Evolutionary conservation across 1,140 invertebrate species (phyloP), one percentile per base, ranked within the genome.

Genomic region (Trichonephila clavata): DNA sequence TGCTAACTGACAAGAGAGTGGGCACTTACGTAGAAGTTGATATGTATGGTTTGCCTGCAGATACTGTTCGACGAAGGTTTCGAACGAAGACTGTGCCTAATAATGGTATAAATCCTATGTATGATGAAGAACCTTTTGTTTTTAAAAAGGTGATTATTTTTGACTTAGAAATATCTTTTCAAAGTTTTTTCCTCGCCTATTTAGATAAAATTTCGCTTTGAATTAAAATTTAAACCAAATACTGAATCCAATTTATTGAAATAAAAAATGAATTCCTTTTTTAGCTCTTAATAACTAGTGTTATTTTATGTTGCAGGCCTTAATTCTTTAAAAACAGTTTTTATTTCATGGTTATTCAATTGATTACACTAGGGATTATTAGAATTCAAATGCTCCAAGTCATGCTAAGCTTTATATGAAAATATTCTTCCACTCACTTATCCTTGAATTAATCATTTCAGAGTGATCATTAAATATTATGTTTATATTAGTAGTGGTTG

Each of bases 1-100:
- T 99, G 96, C 96, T 99, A 81, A 98, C 98, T 5, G 99, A 99
- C 95, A 99, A 99, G 95, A 97, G 99, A 94, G 98, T 98, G 24
- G 99, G 99, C 24, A 99, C 99, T 0, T 99, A 99, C 95, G 98
- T 99, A 3, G 99, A 99, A 96, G 99, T 99, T 27, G 99, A 99
- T 95, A 99, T 99, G 99, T 99, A 99, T 95, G 99, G 99, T 1
- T 96, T 99, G 93, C 99, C 99, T 0, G 99, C 99, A 0, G 99
- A 99, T 96, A 99, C 99, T 0, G 99, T 99, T 18, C 96, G 99
- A 59, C 98, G 98, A 96, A 99, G 99, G 96, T 94, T 94, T 68
- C 97, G 98, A 81, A 99, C 99, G 1, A 98, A 98, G 96, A 98
- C 98, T 32, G 98, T 99, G n/a, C 97, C 98, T 0, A 98, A 98